Evolutionary conservation across 1,140 invertebrate genomes (phyloP).

Genomic region (Planococcus citri): DNA sequence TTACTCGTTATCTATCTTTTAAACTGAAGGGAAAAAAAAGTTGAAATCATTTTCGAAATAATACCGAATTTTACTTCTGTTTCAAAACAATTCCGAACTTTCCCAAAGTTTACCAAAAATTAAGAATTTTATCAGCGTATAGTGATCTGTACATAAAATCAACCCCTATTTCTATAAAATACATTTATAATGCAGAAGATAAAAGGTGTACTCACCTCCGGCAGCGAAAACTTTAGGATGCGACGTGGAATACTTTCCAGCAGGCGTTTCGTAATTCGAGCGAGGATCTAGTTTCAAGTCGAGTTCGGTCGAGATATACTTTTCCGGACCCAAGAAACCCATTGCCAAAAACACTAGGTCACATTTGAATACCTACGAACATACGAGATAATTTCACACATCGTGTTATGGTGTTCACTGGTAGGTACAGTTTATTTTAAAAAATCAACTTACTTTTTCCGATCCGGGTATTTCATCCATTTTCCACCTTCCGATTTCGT

Average conservation of each 20-base stretch:
- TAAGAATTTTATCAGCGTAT: no score
- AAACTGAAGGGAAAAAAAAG: no score
- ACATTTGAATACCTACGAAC: constrained; percentile 55
- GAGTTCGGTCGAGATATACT: constrained; percentile 72
- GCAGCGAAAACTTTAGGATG: constrained; percentile 85
- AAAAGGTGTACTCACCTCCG: constrained; percentile 68
- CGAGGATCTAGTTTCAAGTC: constrained; percentile 73
- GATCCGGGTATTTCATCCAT: constrained; percentile 78
- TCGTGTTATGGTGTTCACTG: neutral
- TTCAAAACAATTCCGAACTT: no score
- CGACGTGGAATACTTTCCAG: constrained; percentile 66
- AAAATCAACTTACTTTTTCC: constrained; percentile 44
- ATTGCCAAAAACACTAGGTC: constrained; percentile 92
- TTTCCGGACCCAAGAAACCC: constrained; percentile 96
- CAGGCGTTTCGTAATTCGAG: constrained; percentile 79
- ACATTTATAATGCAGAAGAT: no score
- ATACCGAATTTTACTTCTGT: no score
- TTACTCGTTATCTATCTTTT: no score
- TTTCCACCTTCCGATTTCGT: constrained; percentile 82
- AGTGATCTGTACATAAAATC: no score
- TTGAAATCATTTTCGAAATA: no score
- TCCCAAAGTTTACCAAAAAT: no score
- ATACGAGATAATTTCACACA: neutral
- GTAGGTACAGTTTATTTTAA: neutral
- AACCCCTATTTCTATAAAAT: no score